Conservation (phyloP, 1,140 invertebrate genomes). For the Muscidifurax raptorellus region DNA sequence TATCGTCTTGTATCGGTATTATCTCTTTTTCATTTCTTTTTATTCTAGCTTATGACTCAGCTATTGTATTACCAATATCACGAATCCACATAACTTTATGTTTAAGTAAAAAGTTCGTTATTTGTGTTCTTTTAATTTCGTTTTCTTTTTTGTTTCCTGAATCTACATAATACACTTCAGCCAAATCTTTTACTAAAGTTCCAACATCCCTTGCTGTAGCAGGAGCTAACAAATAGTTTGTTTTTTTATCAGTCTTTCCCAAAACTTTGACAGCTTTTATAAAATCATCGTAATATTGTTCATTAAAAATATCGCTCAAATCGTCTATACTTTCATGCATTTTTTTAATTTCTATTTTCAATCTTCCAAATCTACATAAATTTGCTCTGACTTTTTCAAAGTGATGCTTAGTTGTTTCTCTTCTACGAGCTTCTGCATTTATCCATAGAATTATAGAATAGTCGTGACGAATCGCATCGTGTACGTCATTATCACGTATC, state of each 20-base stretch:
- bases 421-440: not conserved
- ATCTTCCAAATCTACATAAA: not conserved
- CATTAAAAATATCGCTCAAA: not conserved
- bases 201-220: not conserved
- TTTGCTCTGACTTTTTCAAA: not conserved
- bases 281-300: not conserved
- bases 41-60: no score
- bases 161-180: not conserved
- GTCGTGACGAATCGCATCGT: not conserved
- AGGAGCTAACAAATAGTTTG: not conserved
- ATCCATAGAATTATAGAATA: not conserved
- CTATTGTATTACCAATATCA: no score
- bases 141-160: not conserved
- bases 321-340: not conserved
- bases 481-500: not conserved
- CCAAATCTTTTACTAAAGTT: not conserved
- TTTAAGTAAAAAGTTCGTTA: no score
- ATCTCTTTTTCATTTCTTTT: no score
- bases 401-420: not conserved
- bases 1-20: no score
- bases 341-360: not conserved
- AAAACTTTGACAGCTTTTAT: not conserved
- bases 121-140: not conserved
- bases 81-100: no score
- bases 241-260: not conserved